A percentile compares a stretch with the other conserved stretches of the same genome.
These are phyloP conservation scores for Priapulus caudatus DNA, from an alignment of 2,888 invertebrate species.

Conservation along the genomic window DNA sequence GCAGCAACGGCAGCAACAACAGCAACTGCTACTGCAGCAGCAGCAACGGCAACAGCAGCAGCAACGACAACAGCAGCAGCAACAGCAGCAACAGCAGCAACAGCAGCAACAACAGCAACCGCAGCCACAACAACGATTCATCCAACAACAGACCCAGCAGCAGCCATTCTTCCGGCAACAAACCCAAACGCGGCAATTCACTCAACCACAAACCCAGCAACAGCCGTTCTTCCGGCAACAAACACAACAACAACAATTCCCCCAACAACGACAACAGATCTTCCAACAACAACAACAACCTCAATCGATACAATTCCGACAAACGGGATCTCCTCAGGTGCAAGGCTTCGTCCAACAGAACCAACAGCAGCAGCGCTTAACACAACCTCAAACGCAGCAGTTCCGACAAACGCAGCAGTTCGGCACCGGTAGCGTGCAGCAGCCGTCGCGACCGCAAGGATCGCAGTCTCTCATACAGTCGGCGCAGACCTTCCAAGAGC, in stretches of 20 bases:
- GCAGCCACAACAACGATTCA: background rate
- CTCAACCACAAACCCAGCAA: background rate
- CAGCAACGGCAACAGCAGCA: background rate
- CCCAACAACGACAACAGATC: no score
- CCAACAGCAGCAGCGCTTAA: background rate
- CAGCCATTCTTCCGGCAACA: background rate
- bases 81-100: background rate
- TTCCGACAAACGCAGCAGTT: no score
- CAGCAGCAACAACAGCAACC: background rate
- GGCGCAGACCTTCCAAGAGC: background rate
- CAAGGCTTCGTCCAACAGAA: no score
- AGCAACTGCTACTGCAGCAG: background rate
- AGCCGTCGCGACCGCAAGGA: no score
- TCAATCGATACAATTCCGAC: no score
- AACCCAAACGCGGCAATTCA: background rate
- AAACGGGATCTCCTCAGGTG: background rate
- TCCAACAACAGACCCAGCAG: background rate
- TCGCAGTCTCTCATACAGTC: no score
- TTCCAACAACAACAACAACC: no score
- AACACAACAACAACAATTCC: no score
- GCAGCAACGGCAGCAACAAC: conserved; percentile 3
- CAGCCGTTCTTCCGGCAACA: no score
- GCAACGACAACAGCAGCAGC: background rate
- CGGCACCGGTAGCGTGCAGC: background rate
- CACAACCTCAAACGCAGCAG: no score